Evolutionary conservation across 2,888 invertebrate genomes (phyloP), one percentile per base, ranked within the genome.

Genomic region (Acanthosepion lycidas): DNA sequence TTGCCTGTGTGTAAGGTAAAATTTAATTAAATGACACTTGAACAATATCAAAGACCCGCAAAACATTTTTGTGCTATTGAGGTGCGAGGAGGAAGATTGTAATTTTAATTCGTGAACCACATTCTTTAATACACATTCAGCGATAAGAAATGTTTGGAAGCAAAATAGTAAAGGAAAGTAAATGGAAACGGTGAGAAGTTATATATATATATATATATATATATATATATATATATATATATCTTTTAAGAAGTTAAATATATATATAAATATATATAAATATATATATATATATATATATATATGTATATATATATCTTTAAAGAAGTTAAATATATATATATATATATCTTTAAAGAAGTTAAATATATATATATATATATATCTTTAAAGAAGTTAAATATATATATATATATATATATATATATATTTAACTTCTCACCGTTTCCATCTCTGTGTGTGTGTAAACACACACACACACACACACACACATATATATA

Each of bases 11-110:
- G 92, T 23, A 49, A 33, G n/a, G 78, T n/a, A 78, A 78, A 78
- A 78, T 78, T 78, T 78, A 78, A 78, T 78, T 78, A 78, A 78
- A n/a, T 78, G n/a, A n/a, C 78, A 78, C 78, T n/a, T 78, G 78
- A 78, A 33, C 78, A 33, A 78, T 78, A 78, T 78, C 78, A 78
- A 78, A 78, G n/a, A 15, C n/a, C 78, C 15, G 78, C n/a, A 78
- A 15, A 78, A 78, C 15, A n/a, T 18, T 78, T 78, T n/a, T n/a
- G 78, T 78, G 78, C 18, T 78, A n/a, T 78, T 12, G n/a, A 78
- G n/a, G n/a, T 78, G 12, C 2, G 1, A 28, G 78, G n/a, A 78
- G 12, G 78, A 33, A n/a, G 78, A 33, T 33, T 5, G 15, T n/a
- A 18, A 78, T 5, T 33, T 78, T 78, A 78, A 78, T 78, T 33